Evolutionary conservation across 2,888 invertebrate species (phyloP), one percentile per base, ranked within the genome.

Genomic region (Xylota sylvarum): DNA sequence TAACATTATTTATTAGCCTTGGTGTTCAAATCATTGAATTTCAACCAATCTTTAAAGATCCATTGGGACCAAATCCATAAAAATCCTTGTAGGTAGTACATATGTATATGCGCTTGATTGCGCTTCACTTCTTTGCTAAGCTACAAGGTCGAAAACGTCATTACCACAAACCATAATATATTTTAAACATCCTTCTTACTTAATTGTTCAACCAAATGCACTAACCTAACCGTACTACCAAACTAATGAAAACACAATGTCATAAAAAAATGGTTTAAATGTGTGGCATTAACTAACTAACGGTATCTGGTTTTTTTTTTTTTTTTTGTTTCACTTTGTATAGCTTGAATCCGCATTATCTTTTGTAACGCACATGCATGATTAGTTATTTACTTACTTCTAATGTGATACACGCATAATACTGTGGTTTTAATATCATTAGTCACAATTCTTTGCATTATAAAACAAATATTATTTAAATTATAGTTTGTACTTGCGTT

Each of bases 401-500:
- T 62, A 43, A 43, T 69, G 55, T 46, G 35, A 58, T 23, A 19
- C 5, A 56, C 43, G 27, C 35, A 35, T 46, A 58, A 55, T 43
- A 55, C 17, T 69, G 27, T 43, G 12, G 40, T 30, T 17, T 69
- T 78, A 50, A 30, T 72, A 23, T 37, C 37, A 5, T 60, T 43
- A 19, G 23, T 30, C 2, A 43, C 2, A 64, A 87, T 82, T 64
- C 87, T 30, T 37, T 43, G 12, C 40, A 52, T 55, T 48, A 67
- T 23, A 35, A 67, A 32, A 35, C 23, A 30, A 46, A 46, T 64
- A 67, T 78, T 87, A 77, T 88, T 87, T 88, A 88, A 89, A 89
- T 90, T 94, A 80, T 95, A 98, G 99, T 99, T 88, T 99, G 99
- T 93, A 99, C 99, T 83, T 98, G 98, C 93, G 99, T 99, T 91